phyloP scores from a whole-genome alignment of 2,888 invertebrate species.

The Pristionchus maxplancki region DNA sequence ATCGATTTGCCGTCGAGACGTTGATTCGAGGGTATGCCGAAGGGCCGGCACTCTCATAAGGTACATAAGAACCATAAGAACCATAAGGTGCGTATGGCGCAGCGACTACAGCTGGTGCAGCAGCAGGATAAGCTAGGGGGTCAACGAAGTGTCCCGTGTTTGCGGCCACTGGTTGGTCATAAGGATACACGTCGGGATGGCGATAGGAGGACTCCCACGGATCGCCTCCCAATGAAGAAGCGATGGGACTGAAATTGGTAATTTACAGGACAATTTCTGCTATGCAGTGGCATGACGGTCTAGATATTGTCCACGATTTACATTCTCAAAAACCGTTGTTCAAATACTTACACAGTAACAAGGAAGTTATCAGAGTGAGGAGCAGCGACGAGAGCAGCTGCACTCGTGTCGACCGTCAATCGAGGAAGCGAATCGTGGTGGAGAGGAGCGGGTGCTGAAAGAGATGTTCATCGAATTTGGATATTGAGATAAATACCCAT shows the following conservation, averaged over 20 bases:
- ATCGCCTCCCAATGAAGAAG: background rate
- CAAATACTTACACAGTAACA: background rate
- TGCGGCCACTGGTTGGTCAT: background rate
- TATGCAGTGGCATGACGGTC: too few relatives aligned
- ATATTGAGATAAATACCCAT: too few relatives aligned
- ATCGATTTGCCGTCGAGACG: background rate
- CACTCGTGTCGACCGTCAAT: conserved; percentile 18
- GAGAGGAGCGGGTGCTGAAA: conserved; percentile 22
- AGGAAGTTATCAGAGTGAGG: background rate
- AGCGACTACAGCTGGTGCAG: background rate
- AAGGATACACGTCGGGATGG: conserved; percentile 10
- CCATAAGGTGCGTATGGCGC: background rate
- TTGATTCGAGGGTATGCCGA: conserved; percentile 11
- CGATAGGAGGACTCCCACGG: conserved; percentile 37
- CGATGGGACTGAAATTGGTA: conserved; percentile 2
- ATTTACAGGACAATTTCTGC: too few relatives aligned
- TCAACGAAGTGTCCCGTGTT: background rate
- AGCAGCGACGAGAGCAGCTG: background rate
- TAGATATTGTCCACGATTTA: too few relatives aligned
- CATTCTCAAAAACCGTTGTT: too few relatives aligned
- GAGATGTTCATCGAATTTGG: background rate
- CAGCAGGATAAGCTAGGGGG: conserved; percentile 3
- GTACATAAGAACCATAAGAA: background rate
- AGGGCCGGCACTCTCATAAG: background rate
- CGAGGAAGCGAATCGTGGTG: background rate